Conservation (phyloP, 2,888 invertebrate genomes). For the Ethmia dodecea region DNA sequence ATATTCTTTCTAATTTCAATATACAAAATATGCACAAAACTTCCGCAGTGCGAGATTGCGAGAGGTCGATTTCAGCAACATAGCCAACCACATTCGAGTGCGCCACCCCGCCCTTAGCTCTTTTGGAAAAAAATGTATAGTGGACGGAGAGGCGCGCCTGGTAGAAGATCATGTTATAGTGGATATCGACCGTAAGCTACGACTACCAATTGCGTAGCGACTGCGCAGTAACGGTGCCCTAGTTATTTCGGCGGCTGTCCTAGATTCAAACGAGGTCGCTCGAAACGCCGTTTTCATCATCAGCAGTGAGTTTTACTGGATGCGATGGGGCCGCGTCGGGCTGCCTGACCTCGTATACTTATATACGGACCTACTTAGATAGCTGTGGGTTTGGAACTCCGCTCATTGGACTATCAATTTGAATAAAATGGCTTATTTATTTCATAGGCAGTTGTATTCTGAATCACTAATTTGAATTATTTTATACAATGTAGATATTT, state of each 20-base stretch:
- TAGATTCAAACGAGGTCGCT: slow-evolving; percentile 65
- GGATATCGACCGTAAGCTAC: slow-evolving; percentile 34
- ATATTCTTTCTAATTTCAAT: too few species aligned
- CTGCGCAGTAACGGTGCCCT: slow-evolving; percentile 70
- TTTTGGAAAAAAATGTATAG: slow-evolving; percentile 1
- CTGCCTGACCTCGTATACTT: slow-evolving; percentile 43
- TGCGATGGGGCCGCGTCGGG: slow-evolving; percentile 67
- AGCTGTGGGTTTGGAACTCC: slow-evolving; percentile 21
- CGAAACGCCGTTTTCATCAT: slow-evolving; percentile 66
- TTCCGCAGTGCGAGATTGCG: slow-evolving; percentile 30
- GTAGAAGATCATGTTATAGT: slow-evolving; percentile 28
- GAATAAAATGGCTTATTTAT: too few species aligned
- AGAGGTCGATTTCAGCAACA: slow-evolving; percentile 55
- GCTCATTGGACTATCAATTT: not conserved
- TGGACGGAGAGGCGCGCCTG: slow-evolving; percentile 13
- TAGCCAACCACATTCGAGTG: slow-evolving; percentile 27
- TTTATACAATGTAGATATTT: too few species aligned
- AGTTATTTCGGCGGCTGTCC: slow-evolving; percentile 73
- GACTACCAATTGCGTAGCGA: slow-evolving; percentile 54
- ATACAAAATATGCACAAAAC: slow-evolving; percentile 27
- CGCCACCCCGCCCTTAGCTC: slow-evolving; percentile 22
- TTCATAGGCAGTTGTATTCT: too few species aligned
- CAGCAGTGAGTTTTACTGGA: slow-evolving; percentile 55
- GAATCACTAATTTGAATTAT: too few species aligned
- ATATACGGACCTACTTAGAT: slow-evolving; percentile 40